Evolutionary conservation across 2,113 vertebrate genomes (phyloP).

Genomic region (Sterrhoptilus dennistouni): DNA sequence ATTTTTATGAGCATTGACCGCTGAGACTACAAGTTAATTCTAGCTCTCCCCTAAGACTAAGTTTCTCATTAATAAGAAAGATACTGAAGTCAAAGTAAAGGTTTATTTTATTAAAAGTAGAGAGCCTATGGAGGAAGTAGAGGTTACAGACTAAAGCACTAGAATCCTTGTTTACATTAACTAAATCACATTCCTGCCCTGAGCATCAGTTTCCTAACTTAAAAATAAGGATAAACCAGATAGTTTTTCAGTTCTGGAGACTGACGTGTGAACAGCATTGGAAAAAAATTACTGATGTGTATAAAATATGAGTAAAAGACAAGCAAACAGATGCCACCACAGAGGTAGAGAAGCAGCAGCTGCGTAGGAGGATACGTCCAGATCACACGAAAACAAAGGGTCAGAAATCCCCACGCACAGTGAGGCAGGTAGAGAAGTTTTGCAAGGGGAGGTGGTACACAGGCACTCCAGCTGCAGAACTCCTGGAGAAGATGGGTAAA

Average conservation of each 20-base stretch:
- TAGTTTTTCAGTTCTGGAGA: background rate
- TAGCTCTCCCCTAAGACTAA: background rate
- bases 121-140: background rate
- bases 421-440: background rate
- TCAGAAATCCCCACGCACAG: background rate
- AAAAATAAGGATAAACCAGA: background rate
- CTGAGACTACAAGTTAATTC: background rate
- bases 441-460: background rate
- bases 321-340: background rate
- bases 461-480: background rate
- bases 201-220: background rate
- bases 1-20: background rate
- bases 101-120: background rate
- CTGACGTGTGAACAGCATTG: background rate
- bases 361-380: background rate
- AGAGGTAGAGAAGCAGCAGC: background rate
- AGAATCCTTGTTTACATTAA: background rate
- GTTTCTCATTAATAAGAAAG: conserved; percentile 11
- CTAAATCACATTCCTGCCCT: background rate
- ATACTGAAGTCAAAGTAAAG: background rate
- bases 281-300: background rate
- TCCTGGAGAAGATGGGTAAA: background rate
- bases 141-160: background rate
- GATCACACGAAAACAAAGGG: background rate
- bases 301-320: background rate